A percentile compares a stretch with the other conserved stretches of the same genome.
Evolutionary conservation across 2,113 vertebrate genomes (phyloP).

Genomic region (Nanorana parkeri): DNA sequence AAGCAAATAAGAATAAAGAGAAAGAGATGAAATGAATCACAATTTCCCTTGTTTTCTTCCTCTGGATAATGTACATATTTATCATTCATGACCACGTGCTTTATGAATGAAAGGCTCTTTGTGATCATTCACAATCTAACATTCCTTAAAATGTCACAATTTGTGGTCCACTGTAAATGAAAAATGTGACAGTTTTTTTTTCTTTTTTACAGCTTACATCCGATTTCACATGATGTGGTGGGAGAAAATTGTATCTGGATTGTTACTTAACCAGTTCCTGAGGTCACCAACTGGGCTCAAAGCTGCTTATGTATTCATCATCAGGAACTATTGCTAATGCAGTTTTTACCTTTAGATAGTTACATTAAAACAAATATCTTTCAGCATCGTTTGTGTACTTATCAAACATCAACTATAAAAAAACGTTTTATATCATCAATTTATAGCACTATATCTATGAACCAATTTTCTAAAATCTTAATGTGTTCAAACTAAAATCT

Average conservation of each 20-base stretch:
- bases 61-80: background rate
- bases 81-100: background rate
- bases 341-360: no score
- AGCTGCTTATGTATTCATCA: no score
- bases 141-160: background rate
- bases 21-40: background rate
- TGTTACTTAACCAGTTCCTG: background rate
- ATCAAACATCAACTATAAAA: no score
- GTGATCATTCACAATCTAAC: background rate
- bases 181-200: background rate
- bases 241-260: background rate
- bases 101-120: conserved; percentile 17
- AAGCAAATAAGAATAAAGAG: no score
- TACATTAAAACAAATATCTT: no score
- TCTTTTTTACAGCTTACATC: conserved; percentile 32
- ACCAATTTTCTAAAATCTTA: no score
- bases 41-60: background rate
- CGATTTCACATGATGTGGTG: conserved; percentile 26
- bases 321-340: no score
- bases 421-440: no score
- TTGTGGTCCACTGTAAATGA: background rate
- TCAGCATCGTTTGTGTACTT: no score
- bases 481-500: no score
- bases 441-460: no score
- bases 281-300: no score